Percentiles rank a stretch among this genome's conserved stretches.
Evolutionary conservation across 2,888 invertebrate species (phyloP).

Genomic region (Cerastis leucographa): DNA sequence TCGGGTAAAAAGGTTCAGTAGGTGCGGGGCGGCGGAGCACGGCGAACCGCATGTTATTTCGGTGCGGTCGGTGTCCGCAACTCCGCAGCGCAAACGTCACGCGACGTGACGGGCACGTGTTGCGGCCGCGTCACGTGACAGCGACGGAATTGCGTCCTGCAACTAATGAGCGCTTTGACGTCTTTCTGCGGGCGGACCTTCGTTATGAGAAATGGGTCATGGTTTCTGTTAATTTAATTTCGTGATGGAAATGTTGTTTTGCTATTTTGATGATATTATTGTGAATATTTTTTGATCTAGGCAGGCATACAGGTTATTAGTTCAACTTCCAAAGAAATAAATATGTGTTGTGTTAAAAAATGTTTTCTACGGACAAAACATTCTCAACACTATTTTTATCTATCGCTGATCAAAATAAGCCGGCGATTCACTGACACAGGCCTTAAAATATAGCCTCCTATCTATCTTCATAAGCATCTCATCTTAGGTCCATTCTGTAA

Average conservation of each 20-base stretch:
- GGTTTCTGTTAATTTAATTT: constrained; percentile 67
- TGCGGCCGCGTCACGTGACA: constrained; percentile 73
- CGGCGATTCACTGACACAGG: background rate
- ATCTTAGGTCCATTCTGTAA: constrained; percentile 45
- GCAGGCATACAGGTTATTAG: background rate
- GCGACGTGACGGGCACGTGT: constrained; percentile 70
- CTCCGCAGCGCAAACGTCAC: constrained; percentile 68
- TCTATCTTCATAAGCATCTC: constrained; percentile 50
- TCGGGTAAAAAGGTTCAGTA: constrained; percentile 31
- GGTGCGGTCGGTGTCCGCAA: constrained; percentile 66
- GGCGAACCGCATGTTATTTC: constrained; percentile 69
- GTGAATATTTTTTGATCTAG: constrained; percentile 17
- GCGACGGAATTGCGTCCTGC: constrained; percentile 76
- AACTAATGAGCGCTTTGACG: constrained; percentile 70
- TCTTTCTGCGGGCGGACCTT: constrained; percentile 70
- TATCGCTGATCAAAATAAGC: constrained; percentile 10
- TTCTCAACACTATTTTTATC: constrained; percentile 10
- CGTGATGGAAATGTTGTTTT: constrained; percentile 44
- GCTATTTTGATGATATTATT: constrained; percentile 41
- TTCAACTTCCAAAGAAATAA: background rate
- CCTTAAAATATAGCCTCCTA: constrained; percentile 35
- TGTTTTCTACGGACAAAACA: background rate
- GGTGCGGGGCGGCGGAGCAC: constrained; percentile 27
- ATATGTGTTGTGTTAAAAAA: background rate
- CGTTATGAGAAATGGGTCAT: constrained; percentile 71